Conservation (phyloP, 2,888 invertebrate species). For the Actias luna region DNA sequence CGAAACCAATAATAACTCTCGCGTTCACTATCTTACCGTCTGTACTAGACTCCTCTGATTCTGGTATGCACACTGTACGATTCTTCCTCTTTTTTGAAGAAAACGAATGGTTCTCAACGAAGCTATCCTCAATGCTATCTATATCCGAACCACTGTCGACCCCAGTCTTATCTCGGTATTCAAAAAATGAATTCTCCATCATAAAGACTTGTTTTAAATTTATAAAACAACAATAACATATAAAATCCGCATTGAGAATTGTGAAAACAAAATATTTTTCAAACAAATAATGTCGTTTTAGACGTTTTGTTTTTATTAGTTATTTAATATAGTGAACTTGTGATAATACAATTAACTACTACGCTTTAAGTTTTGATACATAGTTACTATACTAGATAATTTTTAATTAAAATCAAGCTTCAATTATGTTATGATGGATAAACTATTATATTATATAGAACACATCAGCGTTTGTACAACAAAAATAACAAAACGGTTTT, state of each 20-base stretch:
- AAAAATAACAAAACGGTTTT: background rate
- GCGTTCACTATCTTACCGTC: slow-evolving; percentile 41
- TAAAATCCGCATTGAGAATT: background rate
- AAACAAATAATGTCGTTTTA: background rate
- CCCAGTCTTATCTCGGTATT: slow-evolving; percentile 60
- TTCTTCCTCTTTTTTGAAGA: slow-evolving; percentile 57
- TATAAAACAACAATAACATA: background rate
- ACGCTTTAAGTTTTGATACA: background rate
- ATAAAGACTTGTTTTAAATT: background rate
- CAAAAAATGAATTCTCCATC: slow-evolving; percentile 72
- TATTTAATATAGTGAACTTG: background rate
- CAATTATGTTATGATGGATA: background rate
- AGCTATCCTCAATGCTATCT: slow-evolving; percentile 66
- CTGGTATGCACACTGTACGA: slow-evolving; percentile 63
- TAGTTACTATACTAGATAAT: background rate
- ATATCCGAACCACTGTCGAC: slow-evolving; percentile 54
- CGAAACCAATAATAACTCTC: no score
- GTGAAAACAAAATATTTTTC: background rate
- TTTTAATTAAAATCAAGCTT: no score
- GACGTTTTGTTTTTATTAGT: slow-evolving; percentile 10
- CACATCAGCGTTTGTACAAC: background rate
- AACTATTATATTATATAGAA: background rate
- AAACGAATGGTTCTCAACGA: slow-evolving; percentile 46
- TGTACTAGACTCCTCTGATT: slow-evolving; percentile 62
- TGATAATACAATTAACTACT: background rate